phyloP scores from a whole-genome alignment of 1,140 invertebrate species.

The Brachionus paranguensis region DNA sequence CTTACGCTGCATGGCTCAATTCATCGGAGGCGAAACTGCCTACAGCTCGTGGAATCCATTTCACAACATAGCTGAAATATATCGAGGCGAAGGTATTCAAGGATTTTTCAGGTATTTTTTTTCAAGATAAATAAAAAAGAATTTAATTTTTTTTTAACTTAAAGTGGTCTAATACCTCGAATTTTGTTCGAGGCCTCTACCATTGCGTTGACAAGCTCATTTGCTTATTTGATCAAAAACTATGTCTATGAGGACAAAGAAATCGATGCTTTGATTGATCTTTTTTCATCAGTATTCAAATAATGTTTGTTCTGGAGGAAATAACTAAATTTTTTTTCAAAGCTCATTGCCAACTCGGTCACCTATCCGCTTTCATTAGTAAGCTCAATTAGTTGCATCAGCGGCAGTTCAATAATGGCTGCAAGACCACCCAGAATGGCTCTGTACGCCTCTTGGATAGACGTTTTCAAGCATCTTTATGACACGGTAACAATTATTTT shows the following conservation, averaged over 20 bases:
- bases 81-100: background rate
- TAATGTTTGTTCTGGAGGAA: background rate
- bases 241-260: constrained; percentile 6
- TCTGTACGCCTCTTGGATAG: constrained; percentile 19
- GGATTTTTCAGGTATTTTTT: constrained; percentile 34
- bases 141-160: background rate
- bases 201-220: background rate
- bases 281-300: background rate
- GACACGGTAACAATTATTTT: too few relatives aligned
- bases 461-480: constrained; percentile 9
- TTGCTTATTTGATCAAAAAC: constrained; percentile 14
- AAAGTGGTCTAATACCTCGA: constrained; percentile 36
- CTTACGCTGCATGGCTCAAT: constrained; percentile 36
- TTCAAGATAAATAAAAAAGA: background rate
- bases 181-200: constrained; percentile 30
- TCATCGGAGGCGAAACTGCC: constrained; percentile 36
- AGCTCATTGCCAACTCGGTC: background rate
- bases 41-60: constrained; percentile 37
- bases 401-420: background rate
- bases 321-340: background rate
- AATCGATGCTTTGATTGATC: constrained; percentile 24
- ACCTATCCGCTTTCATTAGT: constrained; percentile 36
- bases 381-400: constrained; percentile 24
- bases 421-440: constrained; percentile 10
- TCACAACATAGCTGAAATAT: constrained; percentile 34